A percentile compares a stretch with the other conserved stretches of the same genome.
phyloP scores from a whole-genome alignment of 2,888 invertebrate species.

The Cantharis rufa region DNA sequence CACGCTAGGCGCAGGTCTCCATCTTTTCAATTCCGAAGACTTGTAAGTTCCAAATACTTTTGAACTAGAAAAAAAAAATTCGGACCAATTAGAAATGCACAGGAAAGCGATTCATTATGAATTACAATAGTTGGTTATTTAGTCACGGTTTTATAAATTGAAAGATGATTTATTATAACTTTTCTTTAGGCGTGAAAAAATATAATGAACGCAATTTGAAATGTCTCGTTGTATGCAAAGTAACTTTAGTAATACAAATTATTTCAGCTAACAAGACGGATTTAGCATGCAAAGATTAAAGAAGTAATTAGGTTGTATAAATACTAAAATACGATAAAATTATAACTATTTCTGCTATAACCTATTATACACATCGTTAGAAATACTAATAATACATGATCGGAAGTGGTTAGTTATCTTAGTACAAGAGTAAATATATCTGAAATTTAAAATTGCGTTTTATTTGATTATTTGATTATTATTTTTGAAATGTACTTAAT shows the following conservation, averaged over 20 bases:
- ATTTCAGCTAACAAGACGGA: not conserved
- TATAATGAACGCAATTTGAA: not conserved
- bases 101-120: not conserved
- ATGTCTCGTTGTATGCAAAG: not conserved
- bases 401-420: not conserved
- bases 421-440: not conserved
- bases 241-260: not conserved
- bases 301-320: not conserved
- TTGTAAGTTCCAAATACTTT: slow-evolving; percentile 50
- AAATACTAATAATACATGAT: not conserved
- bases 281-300: not conserved
- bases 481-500: no score
- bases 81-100: not conserved
- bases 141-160: not conserved
- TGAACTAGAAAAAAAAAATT: slow-evolving; percentile 29
- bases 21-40: slow-evolving; percentile 63
- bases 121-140: not conserved
- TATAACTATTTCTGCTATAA: not conserved
- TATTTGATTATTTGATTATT: no score
- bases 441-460: no score
- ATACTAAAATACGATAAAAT: not conserved
- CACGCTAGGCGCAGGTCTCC: slow-evolving; percentile 75
- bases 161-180: not conserved
- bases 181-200: not conserved
- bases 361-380: not conserved